phyloP scores from a whole-genome alignment of 1,140 invertebrate genomes.

The Cylas formicarius region DNA sequence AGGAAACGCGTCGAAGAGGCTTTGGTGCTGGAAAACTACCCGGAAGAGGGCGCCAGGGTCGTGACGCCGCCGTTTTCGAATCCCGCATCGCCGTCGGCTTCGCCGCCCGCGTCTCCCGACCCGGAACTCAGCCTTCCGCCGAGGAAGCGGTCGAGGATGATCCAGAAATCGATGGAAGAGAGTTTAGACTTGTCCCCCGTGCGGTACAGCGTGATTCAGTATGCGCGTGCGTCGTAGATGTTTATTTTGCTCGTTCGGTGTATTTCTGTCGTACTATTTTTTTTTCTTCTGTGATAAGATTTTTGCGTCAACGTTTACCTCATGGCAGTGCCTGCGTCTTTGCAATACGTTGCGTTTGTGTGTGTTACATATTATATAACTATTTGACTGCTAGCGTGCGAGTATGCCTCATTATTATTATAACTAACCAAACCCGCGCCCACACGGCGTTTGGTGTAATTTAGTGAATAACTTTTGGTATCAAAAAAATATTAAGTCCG shows the following conservation, averaged over 20 bases:
- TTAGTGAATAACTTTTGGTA: no score
- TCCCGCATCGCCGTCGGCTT: constrained; percentile 54
- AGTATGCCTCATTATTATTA: constrained; percentile 6
- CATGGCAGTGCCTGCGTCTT: constrained; percentile 40
- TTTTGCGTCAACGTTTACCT: constrained; percentile 28
- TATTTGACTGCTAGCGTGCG: constrained; percentile 1
- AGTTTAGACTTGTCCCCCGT: constrained; percentile 42
- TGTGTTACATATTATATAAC: constrained; percentile 1
- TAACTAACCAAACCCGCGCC: no score
- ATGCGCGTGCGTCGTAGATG: constrained; percentile 60
- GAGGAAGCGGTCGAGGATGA: constrained; percentile 69
- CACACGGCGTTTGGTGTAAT: no score
- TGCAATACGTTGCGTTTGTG: constrained; percentile 31
- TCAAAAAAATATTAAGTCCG: constrained; percentile 6
- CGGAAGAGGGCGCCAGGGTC: constrained; percentile 46
- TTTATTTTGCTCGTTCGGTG: background rate
- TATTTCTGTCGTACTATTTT: constrained; percentile 19
- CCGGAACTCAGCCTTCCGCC: constrained; percentile 64
- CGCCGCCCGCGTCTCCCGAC: constrained; percentile 51
- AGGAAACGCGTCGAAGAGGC: constrained; percentile 64
- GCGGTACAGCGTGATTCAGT: constrained; percentile 72
- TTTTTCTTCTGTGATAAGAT: constrained; percentile 43
- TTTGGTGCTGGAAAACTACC: constrained; percentile 48
- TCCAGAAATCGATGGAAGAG: constrained; percentile 59
- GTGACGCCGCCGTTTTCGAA: constrained; percentile 60